These are phyloP conservation scores for Gephyroberyx darwinii DNA, from an alignment of 2,797 vertebrate genomes.

Conservation along the genomic window DNA sequence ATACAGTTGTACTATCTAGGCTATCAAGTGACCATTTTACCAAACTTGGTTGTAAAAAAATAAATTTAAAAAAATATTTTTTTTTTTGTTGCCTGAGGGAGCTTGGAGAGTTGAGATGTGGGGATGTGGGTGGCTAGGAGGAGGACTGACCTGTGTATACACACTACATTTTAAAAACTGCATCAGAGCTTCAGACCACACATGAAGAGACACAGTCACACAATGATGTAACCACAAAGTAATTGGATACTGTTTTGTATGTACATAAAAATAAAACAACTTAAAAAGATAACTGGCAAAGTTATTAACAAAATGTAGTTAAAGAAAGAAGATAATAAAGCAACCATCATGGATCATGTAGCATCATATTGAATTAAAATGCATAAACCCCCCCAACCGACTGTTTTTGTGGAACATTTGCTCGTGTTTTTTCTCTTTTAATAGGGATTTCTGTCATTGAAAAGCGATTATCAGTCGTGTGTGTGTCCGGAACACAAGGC, in stretches of 20 bases:
- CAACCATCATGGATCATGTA: conserved; percentile 70
- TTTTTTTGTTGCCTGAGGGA: conserved; percentile 50
- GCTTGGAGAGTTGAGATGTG: conserved; percentile 26
- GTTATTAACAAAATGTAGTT: conserved; percentile 72
- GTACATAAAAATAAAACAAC: conserved; percentile 69
- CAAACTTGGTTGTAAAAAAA: conserved; percentile 35
- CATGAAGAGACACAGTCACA: conserved; percentile 60
- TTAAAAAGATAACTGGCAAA: conserved; percentile 59
- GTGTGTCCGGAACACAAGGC: not conserved
- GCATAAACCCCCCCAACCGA: conserved; percentile 63
- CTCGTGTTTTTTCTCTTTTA: not conserved
- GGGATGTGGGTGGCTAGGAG: conserved; percentile 34
- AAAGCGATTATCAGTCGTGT: not conserved
- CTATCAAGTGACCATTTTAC: conserved; percentile 37
- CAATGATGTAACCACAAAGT: conserved; percentile 62
- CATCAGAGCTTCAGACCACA: conserved; percentile 61
- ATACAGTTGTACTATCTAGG: conserved; percentile 50
- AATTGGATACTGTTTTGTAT: conserved; percentile 79
- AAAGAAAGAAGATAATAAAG: conserved; percentile 56
- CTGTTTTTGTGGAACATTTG: conserved; percentile 52
- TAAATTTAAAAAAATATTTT: not conserved
- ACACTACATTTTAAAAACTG: conserved; percentile 64
- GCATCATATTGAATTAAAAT: conserved; percentile 74
- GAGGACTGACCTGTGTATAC: conserved; percentile 69
- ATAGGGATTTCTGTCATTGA: not conserved